Evolutionary conservation across 2,113 vertebrate species (phyloP).

Genomic region (Tricholaema leucomelas): DNA sequence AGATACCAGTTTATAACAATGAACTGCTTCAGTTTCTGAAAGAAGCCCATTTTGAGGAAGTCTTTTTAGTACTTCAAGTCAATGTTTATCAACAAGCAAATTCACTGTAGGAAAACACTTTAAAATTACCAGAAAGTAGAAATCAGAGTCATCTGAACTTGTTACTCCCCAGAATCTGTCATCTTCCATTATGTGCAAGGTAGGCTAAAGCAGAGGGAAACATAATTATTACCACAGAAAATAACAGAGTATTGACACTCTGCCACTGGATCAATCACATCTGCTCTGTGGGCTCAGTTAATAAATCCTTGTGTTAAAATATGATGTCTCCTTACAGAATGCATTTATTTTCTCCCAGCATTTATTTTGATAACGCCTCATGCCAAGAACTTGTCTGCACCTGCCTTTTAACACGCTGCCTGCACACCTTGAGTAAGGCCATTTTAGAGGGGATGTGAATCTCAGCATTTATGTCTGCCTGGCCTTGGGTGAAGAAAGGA

Average conservation of each 20-base stretch:
- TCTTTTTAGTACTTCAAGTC: not conserved
- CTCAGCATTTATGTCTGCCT: not conserved
- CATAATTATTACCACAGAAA: not conserved
- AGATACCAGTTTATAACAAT: slow-evolving; percentile 18
- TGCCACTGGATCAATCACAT: not conserved
- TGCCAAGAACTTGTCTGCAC: not conserved
- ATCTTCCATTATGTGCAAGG: not conserved
- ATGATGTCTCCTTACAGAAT: not conserved
- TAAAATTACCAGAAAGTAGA: not conserved
- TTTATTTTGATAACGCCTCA: not conserved
- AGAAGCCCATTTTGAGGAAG: not conserved
- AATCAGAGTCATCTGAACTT: not conserved
- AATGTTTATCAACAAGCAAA: slow-evolving; percentile 1
- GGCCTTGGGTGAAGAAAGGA: not conserved
- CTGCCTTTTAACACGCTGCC: not conserved
- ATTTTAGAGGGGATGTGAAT: not conserved
- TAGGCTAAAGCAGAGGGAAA: not conserved
- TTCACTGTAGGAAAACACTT: not conserved
- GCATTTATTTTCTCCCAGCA: slow-evolving; percentile 3
- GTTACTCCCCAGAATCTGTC: not conserved
- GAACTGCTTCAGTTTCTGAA: not conserved
- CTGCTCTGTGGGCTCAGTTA: not conserved
- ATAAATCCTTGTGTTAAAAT: slow-evolving; percentile 25
- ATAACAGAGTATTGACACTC: slow-evolving; percentile 20
- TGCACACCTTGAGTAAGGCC: not conserved